Evolutionary conservation across 2,113 vertebrate genomes (phyloP), one percentile per base, ranked within the genome.

Genomic region (Percina caprodes): DNA sequence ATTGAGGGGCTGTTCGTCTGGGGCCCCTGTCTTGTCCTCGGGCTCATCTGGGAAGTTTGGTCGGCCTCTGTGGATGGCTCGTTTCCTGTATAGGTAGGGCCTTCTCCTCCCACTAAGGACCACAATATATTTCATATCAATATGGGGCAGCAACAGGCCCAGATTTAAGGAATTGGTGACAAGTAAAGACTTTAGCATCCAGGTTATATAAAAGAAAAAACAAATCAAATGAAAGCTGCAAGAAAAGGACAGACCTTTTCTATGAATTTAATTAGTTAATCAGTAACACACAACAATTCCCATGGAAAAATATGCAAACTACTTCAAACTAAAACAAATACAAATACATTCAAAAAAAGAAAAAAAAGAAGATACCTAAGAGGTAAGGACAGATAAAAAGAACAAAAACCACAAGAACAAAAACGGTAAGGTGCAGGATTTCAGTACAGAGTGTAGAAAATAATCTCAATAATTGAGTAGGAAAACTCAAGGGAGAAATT

Each of bases 11-110:
- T 23, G 33, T 54, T 84, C 85, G 0, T 85, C 84, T 6, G 75
- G 48, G 0, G 2, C 0, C 21, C 54, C 56, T 0, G 0, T 13
- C 46, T 59, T 26, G 33, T 83, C 84, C 8, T 95, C 94, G 0
- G 90, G 85, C 3, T 94, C 91, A 0, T 95, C 95, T 3, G 93
- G 93, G 59, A 94, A 93, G 48, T 62, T 84, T 0, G 94, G 94
- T 16, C 95, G 83, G 21, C 95, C 95, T 70, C 95, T 59, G 84
- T 95, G 95, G 78, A 96, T 95, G 13, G 95, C 95, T 1, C 95
- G 88, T 84, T 96, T 96, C 79, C 95, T 94, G 88, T 95, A 95
- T 35, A 96, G 91, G 91, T 95, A 96, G 8, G 95, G 95, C 84
- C 95, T 91, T 87, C 95, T 93, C 82, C 95, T 94, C 81, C 95